phyloP scores from a whole-genome alignment of 2,113 vertebrate species.

The Piaya cayana region DNA sequence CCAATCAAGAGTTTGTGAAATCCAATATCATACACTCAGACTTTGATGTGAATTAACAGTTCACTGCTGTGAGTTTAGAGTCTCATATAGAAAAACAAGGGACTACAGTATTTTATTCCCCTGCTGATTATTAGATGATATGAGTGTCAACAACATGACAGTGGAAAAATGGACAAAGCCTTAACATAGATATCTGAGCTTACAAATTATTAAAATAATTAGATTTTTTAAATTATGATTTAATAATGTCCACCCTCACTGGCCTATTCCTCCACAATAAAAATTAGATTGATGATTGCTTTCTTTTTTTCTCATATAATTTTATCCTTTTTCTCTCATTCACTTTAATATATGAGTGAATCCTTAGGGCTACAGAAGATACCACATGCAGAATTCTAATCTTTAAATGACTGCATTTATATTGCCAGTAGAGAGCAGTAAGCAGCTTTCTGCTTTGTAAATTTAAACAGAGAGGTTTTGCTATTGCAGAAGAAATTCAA shows the following conservation, averaged over 20 bases:
- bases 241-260: background rate
- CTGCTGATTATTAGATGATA: background rate
- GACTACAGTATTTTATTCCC: background rate
- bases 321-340: background rate
- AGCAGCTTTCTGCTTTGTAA: background rate
- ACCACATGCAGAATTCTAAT: background rate
- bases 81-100: background rate
- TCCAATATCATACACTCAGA: background rate
- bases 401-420: background rate
- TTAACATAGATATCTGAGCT: background rate
- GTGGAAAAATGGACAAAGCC: background rate
- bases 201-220: background rate
- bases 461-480: background rate
- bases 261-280: background rate
- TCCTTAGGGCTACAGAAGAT: background rate
- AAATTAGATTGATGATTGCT: background rate
- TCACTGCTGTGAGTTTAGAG: background rate
- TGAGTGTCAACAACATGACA: background rate
- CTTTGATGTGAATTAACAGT: background rate
- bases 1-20: background rate
- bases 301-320: background rate
- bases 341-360: background rate
- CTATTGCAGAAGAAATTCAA: background rate
- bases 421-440: background rate
- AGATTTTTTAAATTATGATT: background rate